These are phyloP conservation scores for Dryas iulia DNA, from an alignment of 1,140 invertebrate species.

Conservation along the genomic window DNA sequence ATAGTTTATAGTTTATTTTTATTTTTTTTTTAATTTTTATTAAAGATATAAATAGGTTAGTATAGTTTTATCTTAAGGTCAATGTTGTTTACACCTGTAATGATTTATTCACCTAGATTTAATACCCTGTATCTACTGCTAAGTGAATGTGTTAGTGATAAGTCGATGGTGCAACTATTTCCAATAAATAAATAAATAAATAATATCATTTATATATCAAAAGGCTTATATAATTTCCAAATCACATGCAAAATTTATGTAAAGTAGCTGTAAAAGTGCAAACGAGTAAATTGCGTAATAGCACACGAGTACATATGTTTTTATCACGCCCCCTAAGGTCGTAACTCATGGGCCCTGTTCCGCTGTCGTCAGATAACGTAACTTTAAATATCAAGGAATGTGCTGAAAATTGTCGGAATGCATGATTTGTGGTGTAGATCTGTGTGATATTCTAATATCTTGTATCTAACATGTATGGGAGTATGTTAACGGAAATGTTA, in stretches of 20 bases:
- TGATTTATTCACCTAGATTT: too few relatives aligned
- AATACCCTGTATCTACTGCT: too few relatives aligned
- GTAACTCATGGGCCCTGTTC: constrained; percentile 13
- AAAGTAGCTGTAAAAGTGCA: neutral
- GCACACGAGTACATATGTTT: constrained; percentile 5
- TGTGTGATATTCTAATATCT: neutral
- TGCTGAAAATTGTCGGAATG: constrained; percentile 15
- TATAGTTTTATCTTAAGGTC: too few relatives aligned
- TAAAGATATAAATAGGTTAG: too few relatives aligned
- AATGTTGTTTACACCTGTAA: too few relatives aligned
- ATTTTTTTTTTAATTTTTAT: too few relatives aligned
- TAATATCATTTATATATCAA: too few relatives aligned
- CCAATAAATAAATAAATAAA: too few relatives aligned
- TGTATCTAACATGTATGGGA: neutral
- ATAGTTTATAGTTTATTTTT: too few relatives aligned
- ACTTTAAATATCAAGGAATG: constrained; percentile 17
- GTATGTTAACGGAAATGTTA: neutral
- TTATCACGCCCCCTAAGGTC: constrained; percentile 12
- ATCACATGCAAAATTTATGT: neutral
- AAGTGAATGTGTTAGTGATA: too few relatives aligned
- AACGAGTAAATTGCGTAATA: neutral
- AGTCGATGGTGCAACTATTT: too few relatives aligned
- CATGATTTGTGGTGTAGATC: constrained; percentile 2
- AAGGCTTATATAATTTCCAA: neutral
- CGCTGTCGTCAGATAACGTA: constrained; percentile 15